phyloP scores from a whole-genome alignment of 92 coral and sea anemone species.

The Heteractis magnifica region DNA sequence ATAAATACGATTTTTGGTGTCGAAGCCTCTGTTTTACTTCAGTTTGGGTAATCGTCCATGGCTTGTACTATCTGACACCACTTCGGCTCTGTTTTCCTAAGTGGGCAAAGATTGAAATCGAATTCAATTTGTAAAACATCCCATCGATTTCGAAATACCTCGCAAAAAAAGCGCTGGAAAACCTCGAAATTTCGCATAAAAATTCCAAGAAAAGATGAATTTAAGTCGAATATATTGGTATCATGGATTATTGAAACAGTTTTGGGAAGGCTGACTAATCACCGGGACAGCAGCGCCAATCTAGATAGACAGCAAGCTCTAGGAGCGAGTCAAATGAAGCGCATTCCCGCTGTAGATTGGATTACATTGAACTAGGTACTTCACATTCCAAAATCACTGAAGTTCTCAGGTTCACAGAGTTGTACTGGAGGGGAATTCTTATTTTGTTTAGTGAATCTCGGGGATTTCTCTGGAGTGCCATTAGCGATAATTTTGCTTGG shows the following conservation, averaged over 20 bases:
- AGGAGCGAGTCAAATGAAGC: not conserved
- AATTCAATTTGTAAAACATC: not conserved
- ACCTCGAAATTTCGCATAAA: not conserved
- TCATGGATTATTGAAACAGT: not conserved
- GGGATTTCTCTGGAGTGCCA: constrained; percentile 34
- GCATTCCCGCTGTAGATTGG: not conserved
- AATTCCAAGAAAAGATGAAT: not conserved
- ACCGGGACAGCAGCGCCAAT: not conserved
- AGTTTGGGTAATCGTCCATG: not conserved
- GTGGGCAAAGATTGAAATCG: not conserved
- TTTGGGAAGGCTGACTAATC: not conserved
- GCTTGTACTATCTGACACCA: not conserved
- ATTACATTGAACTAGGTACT: not conserved
- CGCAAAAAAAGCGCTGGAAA: not conserved
- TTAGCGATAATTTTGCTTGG: constrained; percentile 38
- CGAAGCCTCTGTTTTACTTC: not conserved
- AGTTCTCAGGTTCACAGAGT: constrained; percentile 43
- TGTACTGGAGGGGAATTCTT: constrained; percentile 23
- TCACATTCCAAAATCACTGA: constrained; percentile 50
- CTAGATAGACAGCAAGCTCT: no score
- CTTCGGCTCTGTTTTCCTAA: not conserved
- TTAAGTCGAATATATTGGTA: not conserved
- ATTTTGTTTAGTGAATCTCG: constrained; percentile 7
- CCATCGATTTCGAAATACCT: not conserved
- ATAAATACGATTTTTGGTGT: not conserved